These are phyloP conservation scores for Hassar affinis DNA, from an alignment of 2,113 vertebrate species.

Conservation along the genomic window DNA sequence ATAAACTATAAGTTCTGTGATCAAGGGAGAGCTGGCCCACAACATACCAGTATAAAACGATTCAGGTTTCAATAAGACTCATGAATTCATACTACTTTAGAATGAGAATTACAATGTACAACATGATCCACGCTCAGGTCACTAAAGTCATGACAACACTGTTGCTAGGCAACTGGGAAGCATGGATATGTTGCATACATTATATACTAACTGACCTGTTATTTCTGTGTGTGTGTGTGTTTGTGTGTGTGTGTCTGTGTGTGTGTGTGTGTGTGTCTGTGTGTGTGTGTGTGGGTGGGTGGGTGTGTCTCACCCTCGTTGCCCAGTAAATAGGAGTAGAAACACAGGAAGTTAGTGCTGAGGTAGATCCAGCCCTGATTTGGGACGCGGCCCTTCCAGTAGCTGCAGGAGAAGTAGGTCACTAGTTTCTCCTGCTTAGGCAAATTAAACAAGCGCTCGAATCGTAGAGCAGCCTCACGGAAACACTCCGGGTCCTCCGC, in stretches of 20 bases:
- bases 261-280: constrained; percentile 12
- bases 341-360: constrained; percentile 95
- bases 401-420: constrained; percentile 97
- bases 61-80: too few relatives aligned
- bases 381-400: constrained; percentile 94
- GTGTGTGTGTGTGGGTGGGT: too few relatives aligned
- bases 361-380: constrained; percentile 99
- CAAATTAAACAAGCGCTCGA: constrained; percentile 92
- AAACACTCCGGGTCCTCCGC: constrained; percentile 94
- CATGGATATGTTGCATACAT: not conserved
- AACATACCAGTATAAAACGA: too few relatives aligned
- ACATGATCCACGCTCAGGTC: not conserved
- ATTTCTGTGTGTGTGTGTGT: too few relatives aligned
- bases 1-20: too few relatives aligned
- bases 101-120: too few relatives aligned
- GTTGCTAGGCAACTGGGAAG: too few relatives aligned
- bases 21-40: too few relatives aligned
- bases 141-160: not conserved
- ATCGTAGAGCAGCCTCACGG: constrained; percentile 88
- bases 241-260: too few relatives aligned
- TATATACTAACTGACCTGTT: too few relatives aligned
- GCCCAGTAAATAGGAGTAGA: constrained; percentile 95
- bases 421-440: constrained; percentile 91
- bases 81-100: too few relatives aligned
- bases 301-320: constrained; percentile 84